Conservation (phyloP, 2,113 vertebrate genomes). For the Ariopsis seemanni region DNA sequence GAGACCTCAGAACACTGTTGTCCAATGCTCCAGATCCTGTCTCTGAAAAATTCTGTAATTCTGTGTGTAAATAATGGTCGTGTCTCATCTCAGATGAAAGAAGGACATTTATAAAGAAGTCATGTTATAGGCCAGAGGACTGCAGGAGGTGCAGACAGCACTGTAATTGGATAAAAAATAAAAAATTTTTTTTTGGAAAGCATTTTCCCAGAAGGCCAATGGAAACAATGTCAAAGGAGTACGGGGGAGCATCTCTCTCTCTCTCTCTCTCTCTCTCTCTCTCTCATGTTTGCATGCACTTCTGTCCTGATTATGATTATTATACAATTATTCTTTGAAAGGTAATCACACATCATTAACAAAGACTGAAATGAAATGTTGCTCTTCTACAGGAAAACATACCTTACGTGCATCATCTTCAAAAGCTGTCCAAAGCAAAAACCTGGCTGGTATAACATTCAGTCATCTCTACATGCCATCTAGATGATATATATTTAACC, state of each 20-base stretch:
- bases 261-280: neutral
- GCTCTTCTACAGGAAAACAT: neutral
- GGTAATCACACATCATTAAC: neutral
- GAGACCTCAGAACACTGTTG: neutral
- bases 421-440: neutral
- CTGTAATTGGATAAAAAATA: neutral
- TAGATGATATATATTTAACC: neutral
- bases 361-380: neutral
- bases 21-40: neutral
- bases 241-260: neutral
- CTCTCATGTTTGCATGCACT: neutral
- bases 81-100: neutral
- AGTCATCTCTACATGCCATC: neutral
- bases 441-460: neutral
- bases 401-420: neutral
- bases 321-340: neutral
- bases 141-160: constrained; percentile 5
- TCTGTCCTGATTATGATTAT: neutral
- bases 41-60: neutral
- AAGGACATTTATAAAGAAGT: neutral
- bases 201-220: neutral
- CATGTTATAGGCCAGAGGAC: neutral
- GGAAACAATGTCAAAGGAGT: neutral
- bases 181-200: neutral
- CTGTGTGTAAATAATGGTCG: neutral